Evolutionary conservation across 2,797 vertebrate species (phyloP).

Genomic region (Enteromius treurensis): DNA sequence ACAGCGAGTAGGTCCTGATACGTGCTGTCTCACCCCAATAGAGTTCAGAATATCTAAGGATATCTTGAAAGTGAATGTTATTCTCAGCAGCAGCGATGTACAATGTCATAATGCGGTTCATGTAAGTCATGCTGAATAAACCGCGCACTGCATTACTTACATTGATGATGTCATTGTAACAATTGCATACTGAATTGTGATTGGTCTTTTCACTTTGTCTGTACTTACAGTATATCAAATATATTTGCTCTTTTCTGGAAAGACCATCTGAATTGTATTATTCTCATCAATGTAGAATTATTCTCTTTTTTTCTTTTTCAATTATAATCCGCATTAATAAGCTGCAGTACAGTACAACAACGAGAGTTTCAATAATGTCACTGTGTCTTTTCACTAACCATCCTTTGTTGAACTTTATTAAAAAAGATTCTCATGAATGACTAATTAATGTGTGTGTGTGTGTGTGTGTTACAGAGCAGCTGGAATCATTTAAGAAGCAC

Average conservation of each 20-base stretch:
- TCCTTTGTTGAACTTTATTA: background rate
- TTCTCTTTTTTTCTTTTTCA: too few relatives aligned
- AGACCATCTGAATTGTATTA: background rate
- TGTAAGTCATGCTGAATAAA: too few relatives aligned
- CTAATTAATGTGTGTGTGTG: background rate
- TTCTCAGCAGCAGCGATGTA: background rate
- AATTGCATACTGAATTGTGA: background rate
- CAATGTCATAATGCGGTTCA: background rate
- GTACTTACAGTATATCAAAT: background rate
- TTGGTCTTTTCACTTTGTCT: background rate
- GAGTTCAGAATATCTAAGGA: too few relatives aligned
- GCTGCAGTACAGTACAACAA: too few relatives aligned
- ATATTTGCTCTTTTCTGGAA: background rate
- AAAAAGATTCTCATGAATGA: background rate
- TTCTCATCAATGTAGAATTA: too few relatives aligned
- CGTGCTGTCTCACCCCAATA: too few relatives aligned
- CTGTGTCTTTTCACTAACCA: background rate
- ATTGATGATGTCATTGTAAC: conserved; percentile 1
- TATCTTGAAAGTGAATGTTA: too few relatives aligned
- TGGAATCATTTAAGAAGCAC: too few relatives aligned
- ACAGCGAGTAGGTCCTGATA: too few relatives aligned
- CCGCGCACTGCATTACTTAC: too few relatives aligned
- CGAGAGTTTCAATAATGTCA: background rate
- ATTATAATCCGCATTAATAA: too few relatives aligned
- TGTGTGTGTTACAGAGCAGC: background rate